These are phyloP conservation scores for Sparidentex hasta DNA, from an alignment of 2,797 vertebrate species.

Conservation along the genomic window DNA sequence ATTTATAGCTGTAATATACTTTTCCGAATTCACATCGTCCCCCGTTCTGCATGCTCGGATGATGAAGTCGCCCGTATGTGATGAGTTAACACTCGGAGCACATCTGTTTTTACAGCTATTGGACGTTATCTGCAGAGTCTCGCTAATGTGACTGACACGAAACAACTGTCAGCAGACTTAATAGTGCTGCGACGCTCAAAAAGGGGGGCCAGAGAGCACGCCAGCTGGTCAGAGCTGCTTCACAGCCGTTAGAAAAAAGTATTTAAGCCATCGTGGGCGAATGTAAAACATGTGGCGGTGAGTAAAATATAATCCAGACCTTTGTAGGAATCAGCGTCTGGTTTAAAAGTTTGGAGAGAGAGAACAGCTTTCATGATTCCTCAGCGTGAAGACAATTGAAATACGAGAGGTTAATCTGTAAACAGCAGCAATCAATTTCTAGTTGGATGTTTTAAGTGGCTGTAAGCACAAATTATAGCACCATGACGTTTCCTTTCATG, in stretches of 20 bases:
- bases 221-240: constrained; percentile 56
- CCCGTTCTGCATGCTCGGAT: constrained; percentile 17
- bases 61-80: constrained; percentile 39
- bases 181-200: constrained; percentile 27
- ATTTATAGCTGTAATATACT: constrained; percentile 14
- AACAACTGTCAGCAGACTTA: constrained; percentile 50
- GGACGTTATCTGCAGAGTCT: constrained; percentile 49
- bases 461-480: background rate
- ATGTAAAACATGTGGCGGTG: constrained; percentile 48
- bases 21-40: constrained; percentile 8
- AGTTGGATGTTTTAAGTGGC: background rate
- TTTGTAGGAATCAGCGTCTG: constrained; percentile 9
- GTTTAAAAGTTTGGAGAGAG: constrained; percentile 5
- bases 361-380: constrained; percentile 13
- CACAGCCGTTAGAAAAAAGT: constrained; percentile 5
- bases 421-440: background rate
- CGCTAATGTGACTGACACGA: constrained; percentile 51
- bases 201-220: constrained; percentile 21
- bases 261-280: constrained; percentile 22
- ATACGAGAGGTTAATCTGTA: background rate
- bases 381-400: background rate
- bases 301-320: constrained; percentile 19
- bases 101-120: constrained; percentile 63
- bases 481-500: background rate
- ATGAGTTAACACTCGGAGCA: constrained; percentile 40